Conservation (phyloP, 1,140 invertebrate genomes). For the Cotesia glomerata region DNA sequence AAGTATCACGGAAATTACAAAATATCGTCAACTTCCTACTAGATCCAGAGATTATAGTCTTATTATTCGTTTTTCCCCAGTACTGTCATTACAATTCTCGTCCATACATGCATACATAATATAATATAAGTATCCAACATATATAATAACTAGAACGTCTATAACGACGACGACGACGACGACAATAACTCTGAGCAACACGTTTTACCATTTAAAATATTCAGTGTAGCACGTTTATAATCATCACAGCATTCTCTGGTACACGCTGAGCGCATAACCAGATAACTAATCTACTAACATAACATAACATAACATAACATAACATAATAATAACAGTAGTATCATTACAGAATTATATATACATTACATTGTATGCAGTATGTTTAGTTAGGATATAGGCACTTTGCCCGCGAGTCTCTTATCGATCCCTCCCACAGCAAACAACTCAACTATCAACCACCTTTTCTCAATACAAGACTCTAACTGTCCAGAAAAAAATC, state of each 20-base stretch:
- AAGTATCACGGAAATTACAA: conserved; percentile 15
- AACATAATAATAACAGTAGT: too few species aligned
- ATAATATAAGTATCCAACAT: too few species aligned
- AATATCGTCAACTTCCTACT: neutral
- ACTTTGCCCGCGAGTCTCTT: conserved; percentile 4
- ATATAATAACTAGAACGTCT: too few species aligned
- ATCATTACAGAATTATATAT: too few species aligned
- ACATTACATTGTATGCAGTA: too few species aligned
- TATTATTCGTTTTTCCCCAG: neutral
- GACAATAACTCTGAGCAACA: neutral
- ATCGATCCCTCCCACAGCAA: conserved; percentile 5
- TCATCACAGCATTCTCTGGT: conserved; percentile 17
- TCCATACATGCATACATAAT: too few species aligned
- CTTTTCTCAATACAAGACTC: too few species aligned
- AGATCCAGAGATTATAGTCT: neutral
- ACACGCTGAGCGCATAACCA: neutral
- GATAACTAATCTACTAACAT: neutral
- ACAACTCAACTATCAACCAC: neutral
- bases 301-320: too few species aligned
- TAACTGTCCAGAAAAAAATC: too few species aligned
- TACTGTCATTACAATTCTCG: conserved; percentile 6
- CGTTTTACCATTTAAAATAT: neutral
- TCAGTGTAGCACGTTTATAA: neutral
- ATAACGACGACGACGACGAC: too few species aligned
- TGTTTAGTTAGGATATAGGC: neutral